Evolutionary conservation across 35 echinoderm and acorn worm genomes (phyloP).

Genomic region (Heliocidaris tuberculata): DNA sequence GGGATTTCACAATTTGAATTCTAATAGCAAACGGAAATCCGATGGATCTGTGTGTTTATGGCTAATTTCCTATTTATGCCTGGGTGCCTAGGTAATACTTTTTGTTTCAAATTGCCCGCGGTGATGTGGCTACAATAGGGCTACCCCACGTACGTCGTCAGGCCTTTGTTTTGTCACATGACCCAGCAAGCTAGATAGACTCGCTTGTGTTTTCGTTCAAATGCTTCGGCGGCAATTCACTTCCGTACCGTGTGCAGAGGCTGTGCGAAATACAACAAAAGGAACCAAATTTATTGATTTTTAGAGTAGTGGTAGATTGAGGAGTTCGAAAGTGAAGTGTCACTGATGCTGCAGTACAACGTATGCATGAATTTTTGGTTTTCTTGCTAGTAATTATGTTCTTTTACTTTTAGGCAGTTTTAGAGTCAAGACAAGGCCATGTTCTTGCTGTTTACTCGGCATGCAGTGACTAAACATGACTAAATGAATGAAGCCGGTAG

Average conservation of each 20-base stretch:
- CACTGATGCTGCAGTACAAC: neutral
- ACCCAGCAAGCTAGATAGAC: neutral
- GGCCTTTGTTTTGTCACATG: conserved; percentile 33
- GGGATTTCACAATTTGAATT: too few species aligned
- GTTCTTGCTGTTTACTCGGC: neutral
- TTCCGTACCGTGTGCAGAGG: neutral
- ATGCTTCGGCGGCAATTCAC: conserved; percentile 22
- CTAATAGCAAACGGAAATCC: too few species aligned
- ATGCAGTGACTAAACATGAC: neutral
- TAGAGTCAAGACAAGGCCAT: neutral
- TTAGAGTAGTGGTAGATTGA: neutral
- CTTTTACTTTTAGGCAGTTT: conserved; percentile 6
- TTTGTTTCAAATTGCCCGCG: conserved; percentile 13
- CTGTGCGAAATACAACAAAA: neutral
- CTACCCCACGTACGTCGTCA: neutral
- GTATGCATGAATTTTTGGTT: neutral
- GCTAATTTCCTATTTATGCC: too few species aligned
- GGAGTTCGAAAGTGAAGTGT: neutral
- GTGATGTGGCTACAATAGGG: too few species aligned
- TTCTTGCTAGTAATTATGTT: conserved; percentile 28
- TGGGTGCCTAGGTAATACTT: too few species aligned
- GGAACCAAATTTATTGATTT: neutral
- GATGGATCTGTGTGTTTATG: too few species aligned
- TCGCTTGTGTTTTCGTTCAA: conserved; percentile 37
- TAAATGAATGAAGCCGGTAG: neutral